These are phyloP conservation scores for Ptychobarbus kaznakovi DNA, from an alignment of 2,797 vertebrate genomes.

Conservation along the genomic window DNA sequence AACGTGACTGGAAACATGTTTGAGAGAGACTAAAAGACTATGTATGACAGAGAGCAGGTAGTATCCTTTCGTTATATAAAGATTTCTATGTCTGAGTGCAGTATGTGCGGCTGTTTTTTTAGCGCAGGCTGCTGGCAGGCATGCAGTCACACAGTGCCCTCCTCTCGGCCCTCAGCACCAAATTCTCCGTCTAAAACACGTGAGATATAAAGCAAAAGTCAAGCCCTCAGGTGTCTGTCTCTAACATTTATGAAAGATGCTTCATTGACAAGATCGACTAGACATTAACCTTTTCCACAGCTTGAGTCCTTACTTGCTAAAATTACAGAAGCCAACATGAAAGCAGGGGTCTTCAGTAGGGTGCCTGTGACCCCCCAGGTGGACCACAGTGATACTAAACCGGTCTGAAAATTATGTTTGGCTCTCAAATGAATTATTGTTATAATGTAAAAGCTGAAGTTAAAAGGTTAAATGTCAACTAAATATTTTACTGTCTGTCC, in stretches of 20 bases:
- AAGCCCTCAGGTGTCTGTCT: not conserved
- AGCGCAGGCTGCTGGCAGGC: conserved; percentile 82
- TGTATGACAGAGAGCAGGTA: conserved; percentile 21
- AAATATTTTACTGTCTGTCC: not conserved
- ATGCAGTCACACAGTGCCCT: conserved; percentile 91
- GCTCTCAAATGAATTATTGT: not conserved
- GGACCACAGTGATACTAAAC: not conserved
- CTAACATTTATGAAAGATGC: not conserved
- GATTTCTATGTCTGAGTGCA: not conserved
- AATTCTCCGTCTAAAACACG: conserved; percentile 84
- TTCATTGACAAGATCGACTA: not conserved
- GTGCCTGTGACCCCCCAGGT: not conserved
- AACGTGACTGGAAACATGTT: not conserved
- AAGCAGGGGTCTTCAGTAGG: not conserved
- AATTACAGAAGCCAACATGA: not conserved
- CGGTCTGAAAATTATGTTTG: not conserved
- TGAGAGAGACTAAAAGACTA: not conserved
- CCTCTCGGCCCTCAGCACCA: conserved; percentile 89
- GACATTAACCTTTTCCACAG: not conserved
- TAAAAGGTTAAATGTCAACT: not conserved
- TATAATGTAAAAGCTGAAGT: not conserved
- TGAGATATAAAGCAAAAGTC: not conserved
- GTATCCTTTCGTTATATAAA: conserved; percentile 19
- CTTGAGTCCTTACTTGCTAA: conserved; percentile 5
- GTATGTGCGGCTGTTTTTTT: conserved; percentile 59